Conservation (phyloP, 2,888 invertebrate genomes). For the Macaria liturata region DNA sequence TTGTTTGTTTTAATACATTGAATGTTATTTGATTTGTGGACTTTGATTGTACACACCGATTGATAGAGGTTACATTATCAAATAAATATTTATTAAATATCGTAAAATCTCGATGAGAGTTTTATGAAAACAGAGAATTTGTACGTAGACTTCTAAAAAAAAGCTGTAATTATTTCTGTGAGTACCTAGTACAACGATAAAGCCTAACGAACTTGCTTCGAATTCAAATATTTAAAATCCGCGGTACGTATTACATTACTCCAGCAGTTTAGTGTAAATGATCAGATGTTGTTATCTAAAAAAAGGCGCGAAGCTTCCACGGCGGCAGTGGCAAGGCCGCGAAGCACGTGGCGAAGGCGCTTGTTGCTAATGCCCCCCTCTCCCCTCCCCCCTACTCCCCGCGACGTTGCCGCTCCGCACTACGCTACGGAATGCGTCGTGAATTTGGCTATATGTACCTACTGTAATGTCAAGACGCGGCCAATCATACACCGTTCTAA, state of each 20-base stretch:
- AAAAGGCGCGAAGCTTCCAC: slow-evolving; percentile 76
- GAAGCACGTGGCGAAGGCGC: slow-evolving; percentile 73
- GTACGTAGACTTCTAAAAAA: too few relatives aligned
- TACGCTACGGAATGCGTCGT: slow-evolving; percentile 48
- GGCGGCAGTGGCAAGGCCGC: slow-evolving; percentile 72
- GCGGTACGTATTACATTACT: slow-evolving; percentile 50
- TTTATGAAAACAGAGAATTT: too few relatives aligned
- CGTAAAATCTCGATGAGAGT: too few relatives aligned
- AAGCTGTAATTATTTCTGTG: too few relatives aligned
- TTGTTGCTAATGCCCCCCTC: slow-evolving; percentile 66
- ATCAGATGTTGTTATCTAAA: slow-evolving; percentile 67
- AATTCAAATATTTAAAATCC: slow-evolving; percentile 15
- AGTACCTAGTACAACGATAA: not conserved
- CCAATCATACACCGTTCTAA: slow-evolving; percentile 39
- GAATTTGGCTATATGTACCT: slow-evolving; percentile 46
- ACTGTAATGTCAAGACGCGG: slow-evolving; percentile 51
- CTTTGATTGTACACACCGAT: too few relatives aligned
- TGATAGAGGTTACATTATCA: too few relatives aligned
- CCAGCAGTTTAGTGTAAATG: slow-evolving; percentile 45
- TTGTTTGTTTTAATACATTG: too few relatives aligned
- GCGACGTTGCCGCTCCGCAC: slow-evolving; percentile 73
- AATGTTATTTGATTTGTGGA: too few relatives aligned
- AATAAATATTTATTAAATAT: too few relatives aligned
- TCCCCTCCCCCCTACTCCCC: slow-evolving; percentile 38
- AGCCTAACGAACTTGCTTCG: slow-evolving; percentile 10